These are phyloP conservation scores for Monopis laevigella DNA, from an alignment of 2,888 invertebrate species.

Conservation along the genomic window DNA sequence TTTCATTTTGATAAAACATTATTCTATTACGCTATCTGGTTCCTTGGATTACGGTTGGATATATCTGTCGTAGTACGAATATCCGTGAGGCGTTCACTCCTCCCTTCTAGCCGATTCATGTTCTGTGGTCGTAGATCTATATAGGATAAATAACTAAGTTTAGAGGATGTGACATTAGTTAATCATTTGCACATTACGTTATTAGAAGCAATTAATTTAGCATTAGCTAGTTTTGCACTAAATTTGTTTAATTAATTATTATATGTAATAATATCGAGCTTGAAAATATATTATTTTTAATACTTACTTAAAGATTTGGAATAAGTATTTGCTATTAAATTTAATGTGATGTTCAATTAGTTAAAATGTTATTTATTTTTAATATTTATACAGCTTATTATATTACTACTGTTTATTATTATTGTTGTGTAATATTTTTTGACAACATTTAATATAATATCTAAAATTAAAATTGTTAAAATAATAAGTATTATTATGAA, in stretches of 20 bases:
- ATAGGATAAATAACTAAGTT: slow-evolving; percentile 61
- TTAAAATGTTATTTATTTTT: slow-evolving; percentile 53
- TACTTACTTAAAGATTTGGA: slow-evolving; percentile 37
- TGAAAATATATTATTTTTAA: slow-evolving; percentile 55
- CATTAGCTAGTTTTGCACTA: slow-evolving; percentile 8
- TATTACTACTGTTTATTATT: slow-evolving; percentile 59
- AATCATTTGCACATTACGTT: slow-evolving; percentile 49
- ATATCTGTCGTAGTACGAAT: too few relatives aligned
- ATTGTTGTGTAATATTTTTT: slow-evolving; percentile 61
- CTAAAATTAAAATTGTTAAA: too few relatives aligned
- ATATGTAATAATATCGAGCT: slow-evolving; percentile 55
- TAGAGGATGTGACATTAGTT: slow-evolving; percentile 62
- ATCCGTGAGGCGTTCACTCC: too few relatives aligned
- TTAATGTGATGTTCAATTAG: slow-evolving; percentile 39
- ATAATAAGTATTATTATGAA: too few relatives aligned
- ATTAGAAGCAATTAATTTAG: slow-evolving; percentile 36
- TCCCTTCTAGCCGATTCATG: too few relatives aligned
- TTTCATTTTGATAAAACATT: too few relatives aligned
- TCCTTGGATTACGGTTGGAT: too few relatives aligned
- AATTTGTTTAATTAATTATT: slow-evolving; percentile 31
- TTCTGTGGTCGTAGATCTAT: too few relatives aligned
- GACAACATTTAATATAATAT: too few relatives aligned
- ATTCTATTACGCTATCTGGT: too few relatives aligned
- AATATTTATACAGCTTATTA: slow-evolving; percentile 63
- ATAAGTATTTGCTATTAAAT: slow-evolving; percentile 56